Percentiles rank a stretch among this genome's conserved stretches.
Evolutionary conservation across 1,140 invertebrate species (phyloP).

Genomic region (Hormaphis cornu): DNA sequence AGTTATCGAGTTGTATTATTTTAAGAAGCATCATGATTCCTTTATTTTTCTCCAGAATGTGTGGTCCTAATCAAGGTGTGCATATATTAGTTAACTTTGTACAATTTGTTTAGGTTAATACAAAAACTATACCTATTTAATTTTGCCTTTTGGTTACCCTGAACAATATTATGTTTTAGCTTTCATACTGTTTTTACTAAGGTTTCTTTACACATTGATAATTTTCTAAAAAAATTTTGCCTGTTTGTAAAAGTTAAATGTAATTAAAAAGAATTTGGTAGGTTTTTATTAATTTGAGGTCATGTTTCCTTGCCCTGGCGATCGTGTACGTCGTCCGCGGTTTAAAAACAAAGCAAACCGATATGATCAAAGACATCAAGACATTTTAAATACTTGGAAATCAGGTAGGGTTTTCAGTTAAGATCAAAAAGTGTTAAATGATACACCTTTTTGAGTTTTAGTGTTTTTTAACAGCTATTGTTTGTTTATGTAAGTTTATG

Average conservation of each 20-base stretch:
- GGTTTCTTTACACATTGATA: not conserved
- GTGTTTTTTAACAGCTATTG: not conserved
- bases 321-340: not conserved
- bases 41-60: constrained; percentile 23
- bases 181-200: not conserved
- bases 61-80: constrained; percentile 20
- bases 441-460: not conserved
- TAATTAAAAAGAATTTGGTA: constrained; percentile 19
- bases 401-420: constrained; percentile 13
- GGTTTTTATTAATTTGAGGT: constrained; percentile 13
- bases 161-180: not conserved
- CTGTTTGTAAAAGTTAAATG: not conserved
- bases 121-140: not conserved
- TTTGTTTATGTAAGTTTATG: not conserved
- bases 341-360: constrained; percentile 23
- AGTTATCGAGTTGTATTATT: not conserved
- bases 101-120: not conserved
- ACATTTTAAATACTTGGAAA: constrained; percentile 26
- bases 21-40: not conserved
- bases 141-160: not conserved
- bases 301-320: constrained; percentile 23
- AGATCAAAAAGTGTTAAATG: not conserved
- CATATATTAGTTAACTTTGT: not conserved
- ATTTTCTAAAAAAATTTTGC: not conserved
- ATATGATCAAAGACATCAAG: constrained; percentile 13